These are phyloP conservation scores for Muntiacus reevesi DNA, from an alignment of 2,113 vertebrate genomes.

Conservation along the genomic window DNA sequence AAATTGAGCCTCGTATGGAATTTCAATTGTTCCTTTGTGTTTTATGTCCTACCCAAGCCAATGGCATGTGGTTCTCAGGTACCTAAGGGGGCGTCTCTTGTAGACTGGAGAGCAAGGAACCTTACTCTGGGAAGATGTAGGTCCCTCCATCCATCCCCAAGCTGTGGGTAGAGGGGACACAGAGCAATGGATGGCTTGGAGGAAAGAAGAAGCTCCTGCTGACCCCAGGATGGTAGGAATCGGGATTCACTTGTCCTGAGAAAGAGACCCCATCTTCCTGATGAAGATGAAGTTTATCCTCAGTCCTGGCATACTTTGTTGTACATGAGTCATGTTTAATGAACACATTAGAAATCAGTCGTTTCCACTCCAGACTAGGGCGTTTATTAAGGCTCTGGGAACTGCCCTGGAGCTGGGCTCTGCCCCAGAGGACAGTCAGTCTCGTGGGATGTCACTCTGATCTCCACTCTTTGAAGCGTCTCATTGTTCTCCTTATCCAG, in stretches of 20 bases:
- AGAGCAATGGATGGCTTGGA: neutral
- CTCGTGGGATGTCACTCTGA: neutral
- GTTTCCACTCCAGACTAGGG: neutral
- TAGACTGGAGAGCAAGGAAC: neutral
- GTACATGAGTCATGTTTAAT: neutral
- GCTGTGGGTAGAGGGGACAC: neutral
- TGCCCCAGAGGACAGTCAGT: neutral
- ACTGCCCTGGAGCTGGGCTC: neutral
- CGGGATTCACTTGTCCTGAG: neutral
- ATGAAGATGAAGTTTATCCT: neutral
- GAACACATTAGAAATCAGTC: neutral
- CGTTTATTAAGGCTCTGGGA: neutral
- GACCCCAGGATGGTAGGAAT: neutral
- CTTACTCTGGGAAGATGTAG: neutral
- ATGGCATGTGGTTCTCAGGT: neutral
- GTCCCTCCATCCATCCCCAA: neutral
- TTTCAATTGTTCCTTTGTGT: neutral
- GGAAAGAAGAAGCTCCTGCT: neutral
- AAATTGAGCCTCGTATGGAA: neutral
- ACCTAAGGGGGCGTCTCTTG: neutral
- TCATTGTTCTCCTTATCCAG: slow-evolving; percentile 59
- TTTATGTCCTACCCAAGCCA: neutral
- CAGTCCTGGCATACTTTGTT: neutral
- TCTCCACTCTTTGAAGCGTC: neutral
- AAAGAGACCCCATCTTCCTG: neutral